Evolutionary conservation across 2,888 invertebrate genomes (phyloP), one percentile per base, ranked within the genome.

Genomic region (Sarcophaga subvicina): DNA sequence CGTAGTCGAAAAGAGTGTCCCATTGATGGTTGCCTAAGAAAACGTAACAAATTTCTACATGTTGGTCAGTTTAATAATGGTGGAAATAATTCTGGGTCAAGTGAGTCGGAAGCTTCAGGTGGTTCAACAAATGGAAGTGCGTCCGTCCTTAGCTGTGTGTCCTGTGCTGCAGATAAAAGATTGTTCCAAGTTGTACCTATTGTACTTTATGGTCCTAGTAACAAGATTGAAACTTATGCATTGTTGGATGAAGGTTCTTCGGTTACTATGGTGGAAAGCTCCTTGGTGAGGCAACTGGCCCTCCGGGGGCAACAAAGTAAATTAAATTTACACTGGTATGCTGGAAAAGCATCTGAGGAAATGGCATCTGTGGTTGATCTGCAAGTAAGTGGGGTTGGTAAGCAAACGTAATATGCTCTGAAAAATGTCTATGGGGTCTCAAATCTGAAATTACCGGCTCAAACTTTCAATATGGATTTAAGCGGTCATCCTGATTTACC

Each of bases 391-490:
- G 82, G 83, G 4, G 4, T 45, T 67, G 69, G n/a, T 1, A 75
- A 37, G 20, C 22, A 25, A 4, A 70, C 25, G 11, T 71, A 63
- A 27, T 79, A 71, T 66, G 64, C 71, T 8, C 47, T 72, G 20
- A 3, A 17, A 20, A 72, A 86, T 12, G 78, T 88, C 14, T 78
- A 86, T 79, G 79, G 67, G 6, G 77, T 88, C 5, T 22, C 20
- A 20, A 85, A 89, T 45, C 54, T 86, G n/a, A 71, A 66, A n/a
- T 25, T 87, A 62, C 87, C 87, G n/a, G 37, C 79, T 49, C 87
- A 89, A 71, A 22, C 22, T 45, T 64, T 88, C 2, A 70, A 37
- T 37, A 37, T 37, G 37, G 37, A 37, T 37, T 37, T 37, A 37
- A 37, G 37, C 6, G 37, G 37, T 6, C 6, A 37, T 6, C 37